Base-by-base conservation (phyloP, 1,140 invertebrate genomes). In the Apolygus lucorum region DNA sequence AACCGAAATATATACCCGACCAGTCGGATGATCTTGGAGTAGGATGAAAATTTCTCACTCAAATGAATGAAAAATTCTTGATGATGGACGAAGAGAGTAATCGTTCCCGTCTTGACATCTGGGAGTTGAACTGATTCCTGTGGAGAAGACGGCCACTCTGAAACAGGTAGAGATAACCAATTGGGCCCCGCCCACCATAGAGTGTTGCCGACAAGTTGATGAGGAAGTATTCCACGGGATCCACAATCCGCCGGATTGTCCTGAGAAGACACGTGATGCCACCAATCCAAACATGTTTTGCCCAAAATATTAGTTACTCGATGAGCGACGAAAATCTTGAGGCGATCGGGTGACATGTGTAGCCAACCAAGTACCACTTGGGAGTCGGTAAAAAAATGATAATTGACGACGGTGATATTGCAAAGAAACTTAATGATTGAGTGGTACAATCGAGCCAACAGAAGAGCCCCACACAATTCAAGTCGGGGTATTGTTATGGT, bases 171-270 rank as follows among this genome's bases (percentile, higher is more conserved):
- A 42, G n/a, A 13, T 63, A 49, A 52, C 70, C 59, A 28, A 26
- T 0, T 1, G 2, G 78, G 78, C 22, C 78, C 77, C 14, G 72
- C 2, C 75, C 76, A 80, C 78, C 78, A 79, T 52, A 78, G 28
- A 17, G 69, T 52, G 21, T 65, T 62, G 14, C 72, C 67, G 13
- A 71, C 68, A 2, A 79, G 65, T 26, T 77, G 63, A 28, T 22
- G n/a, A 11, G 76, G 68, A 1, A 28, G 21, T 34, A 73, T n/a
- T 0, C 77, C 78, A 25, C 78, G 69, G 0, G 77, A 79, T 0
- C 76, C 65, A 4, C 75, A 63, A 65, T 81, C 79, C 0, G 79
- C 76, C 8, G 76, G 77, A 73, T 80, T 67, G 13, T 29, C 2
- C 2, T 14, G n/a, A 29, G 28, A 13, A 77, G 22, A 71, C 1